Conservation (phyloP, 2,113 vertebrate species). For the Actinemys pallida region DNA sequence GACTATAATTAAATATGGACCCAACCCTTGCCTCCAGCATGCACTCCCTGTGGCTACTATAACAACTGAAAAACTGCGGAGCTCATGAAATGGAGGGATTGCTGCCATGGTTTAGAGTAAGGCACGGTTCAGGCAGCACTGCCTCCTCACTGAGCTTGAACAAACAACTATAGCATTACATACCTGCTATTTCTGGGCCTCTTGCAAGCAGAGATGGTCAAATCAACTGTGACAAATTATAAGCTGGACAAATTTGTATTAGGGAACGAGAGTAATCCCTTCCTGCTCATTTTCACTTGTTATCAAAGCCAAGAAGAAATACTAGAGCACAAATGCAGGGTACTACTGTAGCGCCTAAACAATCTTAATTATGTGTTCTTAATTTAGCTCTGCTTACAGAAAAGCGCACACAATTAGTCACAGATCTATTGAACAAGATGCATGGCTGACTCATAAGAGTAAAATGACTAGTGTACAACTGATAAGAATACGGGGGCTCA, state of each 20-base stretch:
- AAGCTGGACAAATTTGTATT: neutral
- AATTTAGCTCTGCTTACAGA: neutral
- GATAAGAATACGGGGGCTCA: slow-evolving; percentile 21
- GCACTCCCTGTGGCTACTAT: neutral
- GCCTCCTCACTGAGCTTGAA: neutral
- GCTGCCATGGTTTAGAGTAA: neutral
- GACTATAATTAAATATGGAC: neutral
- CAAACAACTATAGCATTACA: neutral
- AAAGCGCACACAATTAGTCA: slow-evolving; percentile 59
- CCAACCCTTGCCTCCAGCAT: neutral
- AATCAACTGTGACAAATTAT: neutral
- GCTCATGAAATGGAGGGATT: neutral
- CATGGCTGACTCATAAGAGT: slow-evolving; percentile 76
- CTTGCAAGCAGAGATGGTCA: neutral
- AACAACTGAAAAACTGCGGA: neutral
- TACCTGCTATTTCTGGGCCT: neutral
- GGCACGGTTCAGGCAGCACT: slow-evolving; percentile 2
- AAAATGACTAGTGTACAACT: slow-evolving; percentile 37
- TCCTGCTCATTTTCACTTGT: slow-evolving; percentile 12
- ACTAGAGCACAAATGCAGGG: neutral
- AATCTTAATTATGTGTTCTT: neutral
- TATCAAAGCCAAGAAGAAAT: slow-evolving; percentile 24
- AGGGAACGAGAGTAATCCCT: slow-evolving; percentile 6
- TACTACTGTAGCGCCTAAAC: neutral
- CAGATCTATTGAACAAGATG: slow-evolving; percentile 29